Evolutionary conservation across 2,888 invertebrate genomes (phyloP).

Genomic region (Orthosia gothica): DNA sequence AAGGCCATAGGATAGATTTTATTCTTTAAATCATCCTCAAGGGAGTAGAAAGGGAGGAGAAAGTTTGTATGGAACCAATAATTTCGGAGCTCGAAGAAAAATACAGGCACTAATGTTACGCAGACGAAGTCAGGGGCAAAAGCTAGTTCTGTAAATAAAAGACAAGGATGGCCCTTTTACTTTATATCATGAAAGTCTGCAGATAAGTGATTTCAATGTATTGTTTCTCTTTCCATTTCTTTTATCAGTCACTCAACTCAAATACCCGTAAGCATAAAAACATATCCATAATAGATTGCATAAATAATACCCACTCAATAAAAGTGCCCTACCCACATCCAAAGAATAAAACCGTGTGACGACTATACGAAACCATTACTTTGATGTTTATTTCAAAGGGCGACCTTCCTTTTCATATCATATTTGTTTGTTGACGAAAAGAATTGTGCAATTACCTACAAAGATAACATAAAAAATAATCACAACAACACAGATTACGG

Average conservation of each 20-base stretch:
- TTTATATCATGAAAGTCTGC: not conserved
- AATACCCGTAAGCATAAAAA: slow-evolving; percentile 56
- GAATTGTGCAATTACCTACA: slow-evolving; percentile 52
- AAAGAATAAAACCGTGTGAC: slow-evolving; percentile 65
- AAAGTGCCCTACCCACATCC: slow-evolving; percentile 58
- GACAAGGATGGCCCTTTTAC: not conserved
- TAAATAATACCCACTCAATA: slow-evolving; percentile 69
- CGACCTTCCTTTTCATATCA: slow-evolving; percentile 63
- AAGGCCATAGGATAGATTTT: too few species aligned
- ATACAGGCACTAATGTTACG: too few species aligned
- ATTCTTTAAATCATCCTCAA: too few species aligned
- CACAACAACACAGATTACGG: not conserved
- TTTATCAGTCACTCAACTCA: slow-evolving; percentile 12
- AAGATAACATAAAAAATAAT: slow-evolving; percentile 32
- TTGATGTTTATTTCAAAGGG: slow-evolving; percentile 75
- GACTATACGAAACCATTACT: slow-evolving; percentile 66
- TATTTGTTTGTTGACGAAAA: slow-evolving; percentile 66
- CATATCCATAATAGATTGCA: slow-evolving; percentile 65
- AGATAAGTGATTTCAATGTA: slow-evolving; percentile 19
- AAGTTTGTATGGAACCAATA: too few species aligned
- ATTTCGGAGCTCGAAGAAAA: too few species aligned
- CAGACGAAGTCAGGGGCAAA: too few species aligned
- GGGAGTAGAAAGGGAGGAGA: too few species aligned
- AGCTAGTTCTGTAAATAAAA: not conserved
- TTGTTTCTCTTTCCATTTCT: slow-evolving; percentile 20